Evolutionary conservation across 2,113 vertebrate genomes (phyloP).

Genomic region (Gopherus flavomarginatus): DNA sequence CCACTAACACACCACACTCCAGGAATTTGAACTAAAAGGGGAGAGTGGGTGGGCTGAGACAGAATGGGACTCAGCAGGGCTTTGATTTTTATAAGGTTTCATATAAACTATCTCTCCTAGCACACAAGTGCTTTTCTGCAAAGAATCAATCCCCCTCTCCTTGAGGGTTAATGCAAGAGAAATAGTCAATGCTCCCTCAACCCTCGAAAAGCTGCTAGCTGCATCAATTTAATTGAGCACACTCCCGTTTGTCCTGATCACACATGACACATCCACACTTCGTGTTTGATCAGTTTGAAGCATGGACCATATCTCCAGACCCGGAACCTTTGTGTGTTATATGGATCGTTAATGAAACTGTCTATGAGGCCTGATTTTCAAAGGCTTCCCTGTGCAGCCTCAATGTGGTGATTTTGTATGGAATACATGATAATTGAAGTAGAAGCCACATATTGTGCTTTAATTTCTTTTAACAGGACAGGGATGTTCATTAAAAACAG

Average conservation of each 20-base stretch:
- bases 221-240: background rate
- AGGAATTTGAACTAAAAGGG: background rate
- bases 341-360: background rate
- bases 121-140: background rate
- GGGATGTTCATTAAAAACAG: background rate
- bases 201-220: background rate
- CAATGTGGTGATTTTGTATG: background rate
- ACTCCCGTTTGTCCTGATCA: background rate
- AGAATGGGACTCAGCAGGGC: background rate
- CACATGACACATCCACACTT: background rate
- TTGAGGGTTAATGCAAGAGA: background rate
- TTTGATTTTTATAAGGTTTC: background rate
- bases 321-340: background rate
- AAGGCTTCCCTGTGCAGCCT: background rate
- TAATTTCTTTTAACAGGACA: background rate
- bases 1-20: accelerated
- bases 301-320: background rate
- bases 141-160: background rate
- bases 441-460: background rate
- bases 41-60: background rate
- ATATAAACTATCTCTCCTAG: background rate
- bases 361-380: background rate
- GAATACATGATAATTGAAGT: background rate
- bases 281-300: background rate
- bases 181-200: background rate